Conservation (phyloP, 2,797 vertebrate genomes). For the Epinephelus awoara region DNA sequence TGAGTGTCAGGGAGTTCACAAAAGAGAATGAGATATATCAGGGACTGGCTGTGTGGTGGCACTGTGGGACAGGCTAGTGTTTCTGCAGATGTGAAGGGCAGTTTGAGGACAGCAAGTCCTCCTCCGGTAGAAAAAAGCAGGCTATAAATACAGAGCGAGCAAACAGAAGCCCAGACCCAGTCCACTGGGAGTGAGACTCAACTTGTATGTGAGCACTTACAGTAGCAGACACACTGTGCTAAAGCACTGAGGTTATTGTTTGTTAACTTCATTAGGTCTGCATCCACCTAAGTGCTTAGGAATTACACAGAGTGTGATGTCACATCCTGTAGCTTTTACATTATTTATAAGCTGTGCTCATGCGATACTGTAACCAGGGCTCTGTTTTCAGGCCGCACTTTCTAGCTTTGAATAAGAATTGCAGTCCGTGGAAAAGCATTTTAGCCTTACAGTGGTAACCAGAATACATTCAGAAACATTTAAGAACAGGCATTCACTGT, state of each 20-base stretch:
- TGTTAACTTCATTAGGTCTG: constrained; percentile 43
- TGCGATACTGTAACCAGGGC: neutral
- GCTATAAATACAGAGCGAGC: constrained; percentile 80
- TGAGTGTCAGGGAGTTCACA: constrained; percentile 43
- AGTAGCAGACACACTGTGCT: constrained; percentile 47
- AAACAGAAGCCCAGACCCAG: constrained; percentile 61
- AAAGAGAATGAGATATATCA: constrained; percentile 41
- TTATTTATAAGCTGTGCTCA: constrained; percentile 36
- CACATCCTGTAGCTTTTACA: constrained; percentile 43
- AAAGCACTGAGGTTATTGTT: constrained; percentile 46
- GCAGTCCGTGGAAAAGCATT: constrained; percentile 43
- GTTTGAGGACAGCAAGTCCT: constrained; percentile 75
- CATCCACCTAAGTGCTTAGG: constrained; percentile 32
- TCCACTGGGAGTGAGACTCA: constrained; percentile 69
- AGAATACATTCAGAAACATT: constrained; percentile 36
- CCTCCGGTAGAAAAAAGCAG: constrained; percentile 54
- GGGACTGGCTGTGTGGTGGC: constrained; percentile 45
- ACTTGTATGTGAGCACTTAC: constrained; percentile 64
- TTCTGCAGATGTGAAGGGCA: constrained; percentile 78
- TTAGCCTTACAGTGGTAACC: constrained; percentile 19
- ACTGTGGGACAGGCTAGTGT: constrained; percentile 61
- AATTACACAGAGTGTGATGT: constrained; percentile 9
- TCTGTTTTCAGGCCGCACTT: constrained; percentile 7
- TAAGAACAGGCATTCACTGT: constrained; percentile 40
- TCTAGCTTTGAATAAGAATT: constrained; percentile 12